Base-by-base conservation (phyloP, 2,797 vertebrate genomes). In the Brachyrhaphis roseni region DNA sequence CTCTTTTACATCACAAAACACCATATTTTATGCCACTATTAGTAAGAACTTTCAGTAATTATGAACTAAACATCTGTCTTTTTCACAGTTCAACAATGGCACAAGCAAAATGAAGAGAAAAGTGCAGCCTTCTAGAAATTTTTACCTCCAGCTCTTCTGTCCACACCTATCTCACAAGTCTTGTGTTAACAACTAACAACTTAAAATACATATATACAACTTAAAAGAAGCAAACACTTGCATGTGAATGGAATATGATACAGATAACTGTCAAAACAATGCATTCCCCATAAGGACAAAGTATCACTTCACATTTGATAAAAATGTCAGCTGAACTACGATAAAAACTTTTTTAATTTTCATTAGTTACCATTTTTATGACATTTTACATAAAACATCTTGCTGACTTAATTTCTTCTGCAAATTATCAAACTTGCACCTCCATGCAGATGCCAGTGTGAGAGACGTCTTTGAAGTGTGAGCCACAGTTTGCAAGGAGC, bases 401-500 rank as follows among this genome's bases (percentile, higher is more conserved):
- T 26, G 72, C 78, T 79, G 34, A 66, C 11, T 66, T 66, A 23
- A 75, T 83, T 82, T 45, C 88, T 79, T 80, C 75, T 77, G 62
- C 76, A 83, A 88, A 81, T 85, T 72, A 83, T 79, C 83, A 68
- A 81, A 73, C 79, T 86, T 72, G 51, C 83, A 89, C 82, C 77
- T 90, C 76, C 36, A 77, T 71, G 78, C 84, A 84, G 81, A 76
- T 78, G 83, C 86, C 77, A 39, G 84, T 41, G 81, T 6, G 77
- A 91, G 88, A 88, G 83, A 89, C 86, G 80, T 89, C 78, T 92
- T 92, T 92, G 86, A 94, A 92, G 93, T 92, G 93, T 8, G 88
- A 93, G 85, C 89, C 90, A 90, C 91, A 92, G 90, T 93, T 92
- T 93, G 80, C 77, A 72, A 39, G 87, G 82, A 93, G 88, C 93